These are phyloP conservation scores for Chloropsis cyanopogon DNA, from an alignment of 2,113 vertebrate genomes.

Conservation along the genomic window DNA sequence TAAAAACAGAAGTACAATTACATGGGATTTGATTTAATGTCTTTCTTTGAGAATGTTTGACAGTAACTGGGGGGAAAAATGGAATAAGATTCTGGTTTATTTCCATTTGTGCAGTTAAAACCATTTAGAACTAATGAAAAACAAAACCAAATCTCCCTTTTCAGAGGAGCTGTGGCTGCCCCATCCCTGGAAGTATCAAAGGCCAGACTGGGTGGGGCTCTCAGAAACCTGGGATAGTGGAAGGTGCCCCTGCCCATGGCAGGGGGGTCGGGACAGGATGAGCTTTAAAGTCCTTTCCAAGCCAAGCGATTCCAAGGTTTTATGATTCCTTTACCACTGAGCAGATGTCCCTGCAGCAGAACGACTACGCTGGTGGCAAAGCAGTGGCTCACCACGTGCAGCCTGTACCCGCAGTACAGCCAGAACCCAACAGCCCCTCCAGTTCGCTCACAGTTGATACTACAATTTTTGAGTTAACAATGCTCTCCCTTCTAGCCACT, in stretches of 20 bases:
- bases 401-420: neutral
- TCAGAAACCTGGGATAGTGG: neutral
- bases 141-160: neutral
- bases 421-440: neutral
- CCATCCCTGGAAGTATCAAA: neutral
- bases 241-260: neutral
- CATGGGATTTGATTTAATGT: neutral
- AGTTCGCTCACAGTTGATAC: rapidly evolving
- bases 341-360: neutral
- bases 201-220: neutral
- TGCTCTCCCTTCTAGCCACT: neutral
- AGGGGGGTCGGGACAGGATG: neutral
- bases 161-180: neutral
- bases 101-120: neutral
- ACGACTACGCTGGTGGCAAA: neutral
- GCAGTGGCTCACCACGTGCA: neutral
- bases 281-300: neutral
- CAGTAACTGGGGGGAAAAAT: neutral
- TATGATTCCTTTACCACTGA: neutral
- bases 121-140: neutral
- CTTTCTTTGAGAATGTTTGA: neutral
- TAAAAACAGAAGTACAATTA: neutral
- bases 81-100: neutral
- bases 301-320: neutral
- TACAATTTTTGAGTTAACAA: neutral